Evolutionary conservation across 2,113 vertebrate species (phyloP), one percentile per base, ranked within the genome.

Genomic region (Elephantulus edwardii): DNA sequence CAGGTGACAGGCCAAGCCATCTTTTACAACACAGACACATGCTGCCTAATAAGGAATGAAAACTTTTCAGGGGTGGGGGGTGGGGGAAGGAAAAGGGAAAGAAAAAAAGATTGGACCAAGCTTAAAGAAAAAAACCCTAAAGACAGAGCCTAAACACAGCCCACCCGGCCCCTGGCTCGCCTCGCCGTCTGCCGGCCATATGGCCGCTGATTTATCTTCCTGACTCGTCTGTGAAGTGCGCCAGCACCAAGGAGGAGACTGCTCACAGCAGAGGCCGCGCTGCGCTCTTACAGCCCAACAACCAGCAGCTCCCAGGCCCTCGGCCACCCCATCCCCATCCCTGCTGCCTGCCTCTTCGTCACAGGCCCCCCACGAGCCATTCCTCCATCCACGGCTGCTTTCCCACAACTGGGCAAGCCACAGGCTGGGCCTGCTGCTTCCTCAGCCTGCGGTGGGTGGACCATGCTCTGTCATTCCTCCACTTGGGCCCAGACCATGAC

Each of bases 111-210:
- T 77, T 84, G 94, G 89, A 94, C 72, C 72, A 74, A 66, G 50
- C 77, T 93, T 90, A 90, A 94, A 90, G 92, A 56, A 26, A 44
- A 75, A 85, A 83, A 68, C 42, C 82, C 75, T 93, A 80, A 87
- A 95, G 95, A 94, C 76, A 95, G n/a, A n/a, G 94, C 92, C 94
- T 95, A 96, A 94, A 95, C 95, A 95, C 93, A 87, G 88, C 84
- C 75, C 35, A 11, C 22, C 74, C 50, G 2, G 83, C 77, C 77
- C 76, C 84, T 56, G 33, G 77, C 35, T 74, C 38, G 92, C 83
- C 89, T 60, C 82, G 1, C 91, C 75, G 92, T 93, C 94, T 96
- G 94, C 70, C 0, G 11, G 89, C 95, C 95, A 96, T 84, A 89
- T 95, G 96, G 94, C 46, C 0, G 1, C 71, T 90, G 83, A 84